Evolutionary conservation across 2,888 invertebrate species (phyloP), one percentile per base, ranked within the genome.

Genomic region (Sminthurinus aureus): DNA sequence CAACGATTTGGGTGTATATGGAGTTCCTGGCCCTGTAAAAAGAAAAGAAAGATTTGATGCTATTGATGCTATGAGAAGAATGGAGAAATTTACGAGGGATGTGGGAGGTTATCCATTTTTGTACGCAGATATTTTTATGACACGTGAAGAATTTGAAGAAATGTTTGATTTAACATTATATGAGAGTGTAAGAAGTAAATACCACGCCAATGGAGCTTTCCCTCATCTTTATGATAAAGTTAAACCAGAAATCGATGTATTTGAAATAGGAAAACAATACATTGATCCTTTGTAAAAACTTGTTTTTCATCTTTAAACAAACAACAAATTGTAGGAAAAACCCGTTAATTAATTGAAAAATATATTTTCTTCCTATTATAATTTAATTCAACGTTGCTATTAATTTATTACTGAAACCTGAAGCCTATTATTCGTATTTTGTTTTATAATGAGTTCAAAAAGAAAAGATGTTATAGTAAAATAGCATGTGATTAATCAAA

Each of bases 101-200:
- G 92, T 93, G 0, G 94, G 94, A 0, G 94, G 94, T 0, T 94
- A 92, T 89, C 93, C 94, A 3, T 94, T 94, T 89, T 89, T 94
- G 24, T 94, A 94, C 86, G 94, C 94, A 0, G 94, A 94, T 89
- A 93, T 93, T 69, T 94, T 94, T 88, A 94, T 94, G 94, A 92
- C 91, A 0, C 90, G 91, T 18, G 89, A 92, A 50, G 94, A 94
- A 89, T 94, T 94, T 89, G 92, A 93, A 86, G 91, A 92, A 87
- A 94, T 94, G 94, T 94, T 94, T 88, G 94, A 94, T 90, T 90
- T 94, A 88, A 91, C 91, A 0, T 89, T 94, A 85, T 94, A 94
- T 88, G 93, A 94, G 86, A 89, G 89, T 50, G 93, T 93, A 0
- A 91, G 94, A 84, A 91, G 89, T 88, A 93, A 92, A 89, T 93